Conservation (phyloP, 2,113 vertebrate species). For the Scytalopus superciliaris region DNA sequence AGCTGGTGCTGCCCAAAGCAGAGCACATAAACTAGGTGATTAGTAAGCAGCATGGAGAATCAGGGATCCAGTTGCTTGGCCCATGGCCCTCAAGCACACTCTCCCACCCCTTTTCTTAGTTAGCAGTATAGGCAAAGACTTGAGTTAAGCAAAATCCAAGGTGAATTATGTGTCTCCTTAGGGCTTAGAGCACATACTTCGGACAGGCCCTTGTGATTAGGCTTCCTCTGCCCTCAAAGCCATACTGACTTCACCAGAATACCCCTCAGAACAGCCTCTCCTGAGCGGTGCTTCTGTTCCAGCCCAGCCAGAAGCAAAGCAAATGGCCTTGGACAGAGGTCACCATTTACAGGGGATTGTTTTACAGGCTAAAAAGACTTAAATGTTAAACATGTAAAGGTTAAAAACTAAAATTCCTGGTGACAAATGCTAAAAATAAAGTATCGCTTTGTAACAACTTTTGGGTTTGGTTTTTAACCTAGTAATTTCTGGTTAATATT, state of each 20-base stretch:
- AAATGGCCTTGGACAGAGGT: not conserved
- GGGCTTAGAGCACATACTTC: not conserved
- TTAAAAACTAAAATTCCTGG: not conserved
- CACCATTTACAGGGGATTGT: not conserved
- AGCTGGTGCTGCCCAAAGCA: not conserved
- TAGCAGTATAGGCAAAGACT: not conserved
- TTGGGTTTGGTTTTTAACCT: not conserved
- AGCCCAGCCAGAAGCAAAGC: not conserved
- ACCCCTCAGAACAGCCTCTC: not conserved
- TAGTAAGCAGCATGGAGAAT: not conserved
- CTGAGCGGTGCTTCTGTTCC: not conserved
- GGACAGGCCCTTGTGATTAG: no score
- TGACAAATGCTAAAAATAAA: not conserved
- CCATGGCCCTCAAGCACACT: fast-evolving
- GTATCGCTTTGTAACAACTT: not conserved
- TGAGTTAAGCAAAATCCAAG: not conserved
- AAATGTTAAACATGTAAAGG: not conserved
- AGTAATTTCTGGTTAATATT: not conserved
- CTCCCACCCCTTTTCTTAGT: not conserved
- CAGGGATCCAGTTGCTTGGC: not conserved
- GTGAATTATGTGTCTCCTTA: not conserved
- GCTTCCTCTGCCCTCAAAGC: not conserved
- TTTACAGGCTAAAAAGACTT: not conserved
- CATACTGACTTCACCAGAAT: not conserved
- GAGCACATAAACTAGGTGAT: not conserved